These are phyloP conservation scores for Prunella strophiata DNA, from an alignment of 2,797 vertebrate species.

Conservation along the genomic window DNA sequence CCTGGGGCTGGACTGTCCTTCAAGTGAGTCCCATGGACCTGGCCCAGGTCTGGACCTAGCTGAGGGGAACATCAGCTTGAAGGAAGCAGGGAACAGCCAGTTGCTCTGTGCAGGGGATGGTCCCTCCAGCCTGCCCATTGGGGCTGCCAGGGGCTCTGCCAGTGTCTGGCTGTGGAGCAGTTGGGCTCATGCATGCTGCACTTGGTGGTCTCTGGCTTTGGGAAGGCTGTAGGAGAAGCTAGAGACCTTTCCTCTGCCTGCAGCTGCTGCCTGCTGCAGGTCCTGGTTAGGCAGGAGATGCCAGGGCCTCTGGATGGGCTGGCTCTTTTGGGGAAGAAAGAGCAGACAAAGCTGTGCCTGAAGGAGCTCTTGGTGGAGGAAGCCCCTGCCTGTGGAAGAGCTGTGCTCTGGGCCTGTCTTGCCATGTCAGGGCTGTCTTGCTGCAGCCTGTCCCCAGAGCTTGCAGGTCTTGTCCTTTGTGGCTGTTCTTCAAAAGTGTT, in stretches of 20 bases:
- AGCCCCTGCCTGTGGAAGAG: not conserved
- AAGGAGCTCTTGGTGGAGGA: not conserved
- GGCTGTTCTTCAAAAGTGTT: not conserved
- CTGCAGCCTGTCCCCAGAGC: not conserved
- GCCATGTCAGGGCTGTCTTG: not conserved
- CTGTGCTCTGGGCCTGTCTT: not conserved
- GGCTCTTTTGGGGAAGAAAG: not conserved
- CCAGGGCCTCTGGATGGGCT: not conserved
- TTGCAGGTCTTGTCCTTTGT: rapidly evolving
- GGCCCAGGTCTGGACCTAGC: not conserved
- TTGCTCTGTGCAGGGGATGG: not conserved
- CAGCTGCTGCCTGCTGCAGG: not conserved
- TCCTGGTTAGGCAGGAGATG: not conserved
- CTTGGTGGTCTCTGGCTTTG: not conserved
- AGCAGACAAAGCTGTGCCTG: not conserved
- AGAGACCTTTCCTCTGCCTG: not conserved
- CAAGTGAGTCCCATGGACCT: not conserved
- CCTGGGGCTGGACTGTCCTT: not conserved
- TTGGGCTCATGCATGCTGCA: not conserved
- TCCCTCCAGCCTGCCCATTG: not conserved
- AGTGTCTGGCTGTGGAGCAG: not conserved
- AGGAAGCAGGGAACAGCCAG: not conserved
- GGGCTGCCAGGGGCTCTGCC: not conserved
- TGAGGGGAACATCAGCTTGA: not conserved
- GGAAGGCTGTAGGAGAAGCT: not conserved